These are phyloP conservation scores for Enchytraeus crypticus DNA, from an alignment of 2,888 invertebrate species.

Conservation along the genomic window DNA sequence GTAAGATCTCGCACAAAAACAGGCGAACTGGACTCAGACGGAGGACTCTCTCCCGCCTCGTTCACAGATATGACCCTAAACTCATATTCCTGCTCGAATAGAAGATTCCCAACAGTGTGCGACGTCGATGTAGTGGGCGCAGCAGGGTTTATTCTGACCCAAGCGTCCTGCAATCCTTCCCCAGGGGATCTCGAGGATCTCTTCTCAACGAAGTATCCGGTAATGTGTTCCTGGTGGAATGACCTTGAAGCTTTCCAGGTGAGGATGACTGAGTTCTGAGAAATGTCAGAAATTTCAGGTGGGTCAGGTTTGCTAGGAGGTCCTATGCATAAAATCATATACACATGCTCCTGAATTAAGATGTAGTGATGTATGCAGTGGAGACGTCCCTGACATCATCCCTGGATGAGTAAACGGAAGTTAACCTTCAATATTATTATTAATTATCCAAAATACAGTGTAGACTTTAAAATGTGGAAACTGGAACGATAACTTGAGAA, in stretches of 20 bases:
- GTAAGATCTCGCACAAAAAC: neutral
- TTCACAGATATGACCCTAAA: slow-evolving; percentile 95
- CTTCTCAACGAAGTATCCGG: neutral
- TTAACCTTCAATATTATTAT: too few species aligned
- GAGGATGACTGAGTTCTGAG: neutral
- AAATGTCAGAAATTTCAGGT: neutral
- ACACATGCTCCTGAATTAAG: too few species aligned
- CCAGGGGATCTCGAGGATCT: neutral
- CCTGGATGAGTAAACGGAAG: too few species aligned
- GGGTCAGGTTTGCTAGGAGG: neutral
- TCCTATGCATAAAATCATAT: too few species aligned
- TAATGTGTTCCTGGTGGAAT: neutral
- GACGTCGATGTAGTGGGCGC: slow-evolving; percentile 50
- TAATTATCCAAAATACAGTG: too few species aligned
- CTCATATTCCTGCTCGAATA: slow-evolving; percentile 90
- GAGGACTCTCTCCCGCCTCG: slow-evolving; percentile 59
- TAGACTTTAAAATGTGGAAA: too few species aligned
- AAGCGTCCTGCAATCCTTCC: too few species aligned
- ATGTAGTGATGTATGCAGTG: too few species aligned
- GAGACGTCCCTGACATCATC: too few species aligned
- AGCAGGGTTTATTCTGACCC: neutral
- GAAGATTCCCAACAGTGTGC: slow-evolving; percentile 83
- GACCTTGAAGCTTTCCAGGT: neutral
- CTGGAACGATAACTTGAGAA: too few species aligned
- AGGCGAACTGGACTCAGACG: neutral